Conservation (phyloP, 2,797 vertebrate genomes). For the Ciconia nigra region DNA sequence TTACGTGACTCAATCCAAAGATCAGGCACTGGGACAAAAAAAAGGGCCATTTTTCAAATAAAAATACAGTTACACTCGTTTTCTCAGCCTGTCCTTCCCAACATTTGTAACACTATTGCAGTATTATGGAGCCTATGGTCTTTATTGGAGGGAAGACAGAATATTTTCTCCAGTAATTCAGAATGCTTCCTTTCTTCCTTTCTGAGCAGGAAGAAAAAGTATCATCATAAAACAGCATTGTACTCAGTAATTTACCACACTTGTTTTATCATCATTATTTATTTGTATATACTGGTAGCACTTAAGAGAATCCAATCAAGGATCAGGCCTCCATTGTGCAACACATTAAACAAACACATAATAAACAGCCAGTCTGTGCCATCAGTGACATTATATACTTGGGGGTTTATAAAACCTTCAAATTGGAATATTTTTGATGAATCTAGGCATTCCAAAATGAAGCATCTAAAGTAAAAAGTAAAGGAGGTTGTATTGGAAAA, state of each 20-base stretch:
- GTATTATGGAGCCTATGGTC: neutral
- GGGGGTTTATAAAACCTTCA: neutral
- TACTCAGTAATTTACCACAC: neutral
- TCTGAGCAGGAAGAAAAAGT: neutral
- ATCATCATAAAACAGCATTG: neutral
- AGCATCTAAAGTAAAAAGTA: neutral
- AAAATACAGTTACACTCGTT: neutral
- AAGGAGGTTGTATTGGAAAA: slow-evolving; percentile 21
- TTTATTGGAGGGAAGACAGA: neutral
- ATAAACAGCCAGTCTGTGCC: neutral
- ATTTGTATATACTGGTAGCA: neutral
- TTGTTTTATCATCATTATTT: neutral
- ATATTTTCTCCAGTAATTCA: neutral
- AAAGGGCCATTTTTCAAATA: neutral
- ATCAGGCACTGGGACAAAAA: neutral
- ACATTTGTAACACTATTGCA: neutral
- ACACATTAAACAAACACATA: neutral
- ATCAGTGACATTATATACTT: neutral
- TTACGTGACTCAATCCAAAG: neutral
- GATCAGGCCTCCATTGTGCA: neutral
- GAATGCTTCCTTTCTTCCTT: neutral
- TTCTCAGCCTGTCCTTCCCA: neutral
- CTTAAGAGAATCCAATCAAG: neutral
- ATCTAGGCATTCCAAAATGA: neutral
- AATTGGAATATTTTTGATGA: neutral